A percentile compares a stretch with the other conserved stretches of the same genome.
phyloP scores from a whole-genome alignment of 2,113 vertebrate genomes.

The Nerophis ophidion region DNA sequence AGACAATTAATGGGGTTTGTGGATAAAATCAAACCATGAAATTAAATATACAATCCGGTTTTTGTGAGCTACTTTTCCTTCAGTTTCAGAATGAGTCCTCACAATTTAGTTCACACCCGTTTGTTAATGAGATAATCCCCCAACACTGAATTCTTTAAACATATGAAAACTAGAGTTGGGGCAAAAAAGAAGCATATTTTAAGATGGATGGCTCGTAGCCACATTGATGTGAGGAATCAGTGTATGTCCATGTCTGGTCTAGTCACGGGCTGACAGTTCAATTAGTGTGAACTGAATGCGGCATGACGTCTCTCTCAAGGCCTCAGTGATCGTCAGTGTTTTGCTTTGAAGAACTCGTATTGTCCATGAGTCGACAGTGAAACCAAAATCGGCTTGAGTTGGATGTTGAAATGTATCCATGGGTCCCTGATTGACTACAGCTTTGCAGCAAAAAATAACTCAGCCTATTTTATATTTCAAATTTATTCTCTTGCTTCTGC shows the following conservation, averaged over 20 bases:
- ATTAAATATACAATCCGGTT: slow-evolving; percentile 38
- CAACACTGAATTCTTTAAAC: slow-evolving; percentile 7
- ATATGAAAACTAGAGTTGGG: slow-evolving; percentile 14
- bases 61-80: slow-evolving; percentile 24
- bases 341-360: slow-evolving; percentile 59
- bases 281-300: slow-evolving; percentile 60
- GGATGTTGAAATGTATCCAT: slow-evolving; percentile 25
- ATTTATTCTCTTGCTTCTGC: slow-evolving; percentile 26
- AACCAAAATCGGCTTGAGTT: slow-evolving; percentile 38
- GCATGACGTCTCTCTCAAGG: slow-evolving; percentile 54
- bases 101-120: slow-evolving; percentile 37
- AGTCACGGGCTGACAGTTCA: slow-evolving; percentile 62
- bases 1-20: neutral
- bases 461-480: slow-evolving; percentile 38
- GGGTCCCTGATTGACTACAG: slow-evolving; percentile 23
- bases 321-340: slow-evolving; percentile 54
- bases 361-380: slow-evolving; percentile 52
- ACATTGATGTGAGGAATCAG: slow-evolving; percentile 33
- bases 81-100: slow-evolving; percentile 36
- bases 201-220: slow-evolving; percentile 32
- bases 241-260: slow-evolving; percentile 46
- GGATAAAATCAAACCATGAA: slow-evolving; percentile 28
- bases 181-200: slow-evolving; percentile 6
- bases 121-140: slow-evolving; percentile 39
- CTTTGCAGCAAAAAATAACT: slow-evolving; percentile 34